These are phyloP conservation scores for Eptatretus atami DNA, from an alignment of 2,797 vertebrate genomes.

Conservation along the genomic window DNA sequence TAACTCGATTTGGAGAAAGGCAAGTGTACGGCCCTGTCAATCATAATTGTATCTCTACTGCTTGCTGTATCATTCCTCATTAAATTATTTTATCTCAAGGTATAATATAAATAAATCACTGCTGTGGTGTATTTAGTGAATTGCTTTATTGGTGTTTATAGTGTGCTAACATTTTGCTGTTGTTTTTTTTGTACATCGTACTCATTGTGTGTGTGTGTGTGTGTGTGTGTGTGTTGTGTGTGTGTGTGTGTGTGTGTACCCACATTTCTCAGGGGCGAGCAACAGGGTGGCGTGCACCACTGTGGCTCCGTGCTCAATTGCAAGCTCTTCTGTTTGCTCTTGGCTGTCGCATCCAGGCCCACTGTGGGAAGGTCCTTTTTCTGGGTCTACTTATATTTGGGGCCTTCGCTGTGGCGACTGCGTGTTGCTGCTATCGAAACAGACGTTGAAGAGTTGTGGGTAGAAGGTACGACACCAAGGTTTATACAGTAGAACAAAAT, in stretches of 20 bases:
- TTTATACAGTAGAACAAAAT: too few species aligned
- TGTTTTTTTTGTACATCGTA: background rate
- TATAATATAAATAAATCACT: too few species aligned
- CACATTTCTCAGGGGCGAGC: conserved; percentile 32
- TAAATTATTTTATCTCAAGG: too few species aligned
- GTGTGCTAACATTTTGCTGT: too few species aligned
- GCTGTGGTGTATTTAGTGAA: too few species aligned
- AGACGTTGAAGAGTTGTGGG: conserved; percentile 85
- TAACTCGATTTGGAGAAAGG: too few species aligned
- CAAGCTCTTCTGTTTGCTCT: conserved; percentile 75
- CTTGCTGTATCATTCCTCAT: too few species aligned
- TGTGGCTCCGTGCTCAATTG: conserved; percentile 72
- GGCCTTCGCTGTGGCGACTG: conserved; percentile 64
- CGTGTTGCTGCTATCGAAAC: conserved; percentile 70
- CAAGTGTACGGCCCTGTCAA: too few species aligned
- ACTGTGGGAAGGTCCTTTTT: conserved; percentile 92
- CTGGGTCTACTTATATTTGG: conserved; percentile 74
- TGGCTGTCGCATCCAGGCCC: conserved; percentile 81
- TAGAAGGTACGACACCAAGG: conserved; percentile 46
- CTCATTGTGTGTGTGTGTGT: background rate
- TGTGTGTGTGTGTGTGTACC: background rate
- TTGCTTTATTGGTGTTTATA: too few species aligned
- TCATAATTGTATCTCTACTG: too few species aligned
- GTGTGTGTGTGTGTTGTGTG: conserved; percentile 1
- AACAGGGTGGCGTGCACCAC: conserved; percentile 42